Evolutionary conservation across 2,888 invertebrate species (phyloP), one percentile per base, ranked within the genome.

Genomic region (Schrankia costaestrigalis): DNA sequence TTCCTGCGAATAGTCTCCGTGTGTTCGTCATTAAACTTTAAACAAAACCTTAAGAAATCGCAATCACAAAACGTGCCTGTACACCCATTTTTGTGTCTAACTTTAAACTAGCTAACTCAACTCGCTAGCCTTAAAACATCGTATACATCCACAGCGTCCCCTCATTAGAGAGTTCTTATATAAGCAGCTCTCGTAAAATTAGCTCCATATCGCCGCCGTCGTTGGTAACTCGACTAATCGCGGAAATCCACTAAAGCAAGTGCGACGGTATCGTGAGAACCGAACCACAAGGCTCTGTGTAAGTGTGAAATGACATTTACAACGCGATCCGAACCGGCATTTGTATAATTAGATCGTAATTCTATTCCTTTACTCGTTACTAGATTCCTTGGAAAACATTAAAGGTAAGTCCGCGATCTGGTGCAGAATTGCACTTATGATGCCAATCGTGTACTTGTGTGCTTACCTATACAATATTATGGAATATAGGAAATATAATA

Each of bases 331-430:
- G 59, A 65, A 73, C 65, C 66, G 60, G 60, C 61, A 67, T 71
- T 68, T 62, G 65, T 74, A 72, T 81, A 82, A 82, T 83, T 82
- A 81, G 78, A 72, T 73, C 77, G 77, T 78, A 77, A 74, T 66
- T 77, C 71, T 71, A 64, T 73, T 71, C 57, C 57, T 57, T 65
- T 40, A 45, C 59, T 56, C 61, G 65, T 71, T 74, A 71, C 63
- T 52, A 59, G 58, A 63, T 63, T 62, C 63, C 54, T 57, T 63
- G 58, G 55, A 56, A 63, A 59, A 58, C 51, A 46, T 49, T 57
- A 39, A 28, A 27, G 29, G 7, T 24, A 21, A n/a, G 11, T 24
- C 14, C 35, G 27, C 26, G 12, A 11, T 29, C 17, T 10, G 26
- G 7, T 22, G 4, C 11, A 22, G 13, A 4, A 9, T n/a, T n/a